Percentiles rank a stretch among this genome's conserved stretches.
These are phyloP conservation scores for Patella depressa DNA, from an alignment of 2,888 invertebrate species.

Conservation along the genomic window DNA sequence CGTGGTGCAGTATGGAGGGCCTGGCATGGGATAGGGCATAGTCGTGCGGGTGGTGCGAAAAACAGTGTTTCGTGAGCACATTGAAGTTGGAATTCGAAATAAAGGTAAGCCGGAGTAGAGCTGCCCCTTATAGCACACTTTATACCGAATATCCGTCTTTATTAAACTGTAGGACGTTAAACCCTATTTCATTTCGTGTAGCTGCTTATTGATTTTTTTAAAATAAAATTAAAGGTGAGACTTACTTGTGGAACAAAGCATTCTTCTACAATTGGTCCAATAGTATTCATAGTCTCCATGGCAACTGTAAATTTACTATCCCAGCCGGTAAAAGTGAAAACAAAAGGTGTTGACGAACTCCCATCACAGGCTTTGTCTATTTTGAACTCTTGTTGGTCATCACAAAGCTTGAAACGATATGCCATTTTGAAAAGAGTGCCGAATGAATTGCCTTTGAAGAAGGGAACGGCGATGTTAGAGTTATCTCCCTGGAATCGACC, in stretches of 20 bases:
- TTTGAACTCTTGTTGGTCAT: conserved; percentile 22
- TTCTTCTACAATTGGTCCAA: conserved; percentile 12
- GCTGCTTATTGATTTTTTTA: no score
- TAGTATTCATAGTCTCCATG: conserved; percentile 25
- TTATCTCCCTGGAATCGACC: conserved; percentile 9
- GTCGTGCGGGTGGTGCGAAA: no score
- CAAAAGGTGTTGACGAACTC: not conserved
- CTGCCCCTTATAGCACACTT: no score
- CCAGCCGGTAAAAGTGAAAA: conserved; percentile 29
- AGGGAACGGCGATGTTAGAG: conserved; percentile 21
- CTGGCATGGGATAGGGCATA: no score
- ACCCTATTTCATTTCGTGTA: no score
- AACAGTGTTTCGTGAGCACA: no score
- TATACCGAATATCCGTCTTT: no score
- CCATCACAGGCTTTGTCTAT: conserved; percentile 3
- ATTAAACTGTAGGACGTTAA: no score
- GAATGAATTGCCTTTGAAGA: conserved; percentile 32
- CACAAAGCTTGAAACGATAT: conserved; percentile 37
- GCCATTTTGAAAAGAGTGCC: conserved; percentile 35
- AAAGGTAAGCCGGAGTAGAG: no score
- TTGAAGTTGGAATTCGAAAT: no score
- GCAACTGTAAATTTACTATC: conserved; percentile 23
- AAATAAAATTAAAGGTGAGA: no score
- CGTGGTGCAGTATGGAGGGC: no score
- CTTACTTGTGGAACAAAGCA: conserved; percentile 4